Base-by-base conservation (phyloP, 2,888 invertebrate species). In the Drosophila paranaensis region DNA sequence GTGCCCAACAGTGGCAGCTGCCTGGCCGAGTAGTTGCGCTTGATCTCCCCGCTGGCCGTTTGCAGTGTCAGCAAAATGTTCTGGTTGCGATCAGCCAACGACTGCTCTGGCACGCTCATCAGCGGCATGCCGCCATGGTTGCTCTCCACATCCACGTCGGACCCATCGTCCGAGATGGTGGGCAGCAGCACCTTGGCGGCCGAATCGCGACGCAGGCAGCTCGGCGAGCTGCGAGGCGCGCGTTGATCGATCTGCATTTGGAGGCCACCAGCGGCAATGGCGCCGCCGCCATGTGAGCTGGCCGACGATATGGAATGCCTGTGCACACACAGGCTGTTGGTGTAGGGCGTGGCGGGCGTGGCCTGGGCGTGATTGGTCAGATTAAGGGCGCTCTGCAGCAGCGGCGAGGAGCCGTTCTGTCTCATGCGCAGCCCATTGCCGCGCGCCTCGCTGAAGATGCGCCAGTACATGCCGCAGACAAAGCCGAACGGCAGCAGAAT, bases 401-500 rank as follows among this genome's bases (percentile, higher is more conserved):
- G 74, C 50, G 93, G 93, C 30, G 93, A 93, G 6, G 93, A 93
- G 25, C 93, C 93, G 64, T 93, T 93, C 61, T 93, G 93, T 3
- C 93, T 89, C 91, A 93, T 93, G 37, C 93, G 89, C 67, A 93
- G 70, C 2, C 93, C 93, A 71, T 93, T 93, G 61, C 92, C 93
- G 4, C 93, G 88, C 3, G 93, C 93, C 78, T 93, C 93, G 9
- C 92, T 92, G 66, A 93, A 92, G 62, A 93, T 93, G 58, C 93
- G 89, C 93, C 93, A 93, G 55, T 93, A 93, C 93, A 93, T 93
- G 54, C 92, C 91, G 48, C 93, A 93, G 0, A 93, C 93, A 33
- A 93, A 91, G 20, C 92, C 91, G 55, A 93, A 93, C 8, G 93
- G 93, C 85, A 93, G 73, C 73, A 93, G 51, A 3, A 93, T 93